Evolutionary conservation across 2,797 vertebrate genomes (phyloP), one percentile per base, ranked within the genome.

Genomic region (Phalloptychus januarius): DNA sequence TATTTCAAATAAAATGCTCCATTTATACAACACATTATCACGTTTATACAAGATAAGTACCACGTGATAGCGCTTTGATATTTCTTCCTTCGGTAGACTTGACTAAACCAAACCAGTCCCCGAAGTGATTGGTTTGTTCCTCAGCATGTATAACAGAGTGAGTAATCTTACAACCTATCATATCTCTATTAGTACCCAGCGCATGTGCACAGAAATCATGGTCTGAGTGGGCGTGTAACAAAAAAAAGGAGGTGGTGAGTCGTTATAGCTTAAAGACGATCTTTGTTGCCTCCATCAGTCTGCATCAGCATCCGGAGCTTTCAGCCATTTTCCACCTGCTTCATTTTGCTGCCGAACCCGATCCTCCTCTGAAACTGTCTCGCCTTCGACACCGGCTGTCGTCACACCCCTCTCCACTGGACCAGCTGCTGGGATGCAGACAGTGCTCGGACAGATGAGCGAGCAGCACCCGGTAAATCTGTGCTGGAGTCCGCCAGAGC

Each of bases 311-410:
- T 71, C 42, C 42, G 7, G 42, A 71, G n/a, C 42, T 74, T 56
- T 74, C 72, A 28, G 50, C 50, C 72, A 74, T 74, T 74, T 58
- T 74, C 46, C 72, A 52, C 72, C 72, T 54, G 48, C 36, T 63
- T 36, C 33, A 36, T 63, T 36, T 3, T 10, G 61, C 61, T 36
- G 16, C 31, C 7, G 31, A 20, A 36, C 2, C 16, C 1, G 58
- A 33, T 3, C 33, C 33, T 33, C 7, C 33, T 63, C 16, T 58
- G 54, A 31, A 15, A 31, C n/a, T 11, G n/a, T n/a, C n/a, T 15
- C 28, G 28, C 13, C n/a, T 58, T 25, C 13, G 15, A n/a, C 3
- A 28, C 25, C 54, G 1, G 58, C 31, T 61, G 58, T 16, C 15
- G 6, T 63, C 16, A 18, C 3, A 33, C 15, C 15, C 58, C 31